Evolutionary conservation across 2,888 invertebrate species (phyloP), one percentile per base, ranked within the genome.

Genomic region (Buathra laborator): DNA sequence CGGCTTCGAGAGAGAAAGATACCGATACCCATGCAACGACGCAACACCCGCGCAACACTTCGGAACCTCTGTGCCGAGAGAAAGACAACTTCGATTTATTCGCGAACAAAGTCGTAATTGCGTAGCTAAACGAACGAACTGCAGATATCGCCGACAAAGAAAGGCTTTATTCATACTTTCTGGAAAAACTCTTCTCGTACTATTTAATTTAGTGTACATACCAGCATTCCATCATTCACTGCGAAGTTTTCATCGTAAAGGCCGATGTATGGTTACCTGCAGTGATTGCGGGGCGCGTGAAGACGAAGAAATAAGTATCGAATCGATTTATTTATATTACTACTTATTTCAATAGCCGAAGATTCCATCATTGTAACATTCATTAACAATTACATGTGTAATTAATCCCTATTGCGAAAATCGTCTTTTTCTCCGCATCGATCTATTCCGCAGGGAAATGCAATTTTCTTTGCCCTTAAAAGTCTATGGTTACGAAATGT

Each of bases 131-230:
- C 6, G 9, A 37, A 37, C 32, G 9, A 37, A 37, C 32, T 37
- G 59, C 12, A 51, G 68, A 75, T 70, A 62, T 75, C 62, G 75
- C 81, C 81, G 81, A 76, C 81, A 75, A 81, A 81, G 68, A 62
- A 48, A 70, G 37, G n/a, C 62, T 51, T 51, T 51, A 12, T 51
- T 51, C 1, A 44, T 48, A 48, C 14, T 62, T 62, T 46, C n/a
- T 46, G 16, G 44, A 48, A 62, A 59, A 44, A 19, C 44, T 56
- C 71, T 56, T 72, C 43, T 12, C 56, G 14, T 44, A 29, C 62
- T 44, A 9, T 43, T 43, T 44, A 9, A 16, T 43, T 9, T 66
- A 66, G 2, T 51, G 4, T 19, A 44, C 43, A 0, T 19, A 44
- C 43, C 1, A 3, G 10, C 37, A 19, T 66, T 14, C 29, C 29